Evolutionary conservation across 2,113 vertebrate genomes (phyloP), one percentile per base, ranked within the genome.

Genomic region (Sceloporus undulatus): DNA sequence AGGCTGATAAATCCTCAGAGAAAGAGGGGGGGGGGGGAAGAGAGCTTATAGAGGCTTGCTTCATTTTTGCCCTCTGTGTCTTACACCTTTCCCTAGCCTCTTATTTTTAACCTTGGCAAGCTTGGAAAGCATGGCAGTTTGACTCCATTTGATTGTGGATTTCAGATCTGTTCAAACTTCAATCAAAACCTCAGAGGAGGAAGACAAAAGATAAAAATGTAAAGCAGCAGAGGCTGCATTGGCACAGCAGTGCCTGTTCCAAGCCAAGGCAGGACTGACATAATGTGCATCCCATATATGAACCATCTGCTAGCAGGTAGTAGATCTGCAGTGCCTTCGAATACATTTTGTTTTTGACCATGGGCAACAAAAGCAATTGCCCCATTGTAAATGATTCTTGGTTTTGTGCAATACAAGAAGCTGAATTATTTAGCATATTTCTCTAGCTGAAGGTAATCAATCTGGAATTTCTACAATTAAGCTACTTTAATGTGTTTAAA

Each of bases 31-130:
- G n/a, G 25, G n/a, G 68, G 82, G 90, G n/a, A 27, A 13, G 27
- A 2, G 29, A 10, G 88, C 73, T 62, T 85, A 75, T 4, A 86
- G 86, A 92, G 93, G 84, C 81, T 84, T 94, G 79, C 83, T 82
- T 85, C 88, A 87, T 90, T 93, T 92, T 90, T 85, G 56, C n/a
- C 68, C 11, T 52, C 59, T 29, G 65, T 2, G 0, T 21, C 70
- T 82, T 75, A 87, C 38, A 65, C 79, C 71, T 86, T 70, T 77
- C 7, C 42, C 65, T 19, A 79, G n/a, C 18, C 48, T 54, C 21
- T 86, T 27, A 52, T 70, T 79, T 78, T 56, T 62, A 77, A 85
- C 40, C 19, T 76, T 82, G 79, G 59, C 27, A 38, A 81, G 74
- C 59, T 48, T 77, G 38, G 52, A 76, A 76, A 76, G 34, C 34